Evolutionary conservation across 2,797 vertebrate genomes (phyloP).

Genomic region (Mareca strepera): DNA sequence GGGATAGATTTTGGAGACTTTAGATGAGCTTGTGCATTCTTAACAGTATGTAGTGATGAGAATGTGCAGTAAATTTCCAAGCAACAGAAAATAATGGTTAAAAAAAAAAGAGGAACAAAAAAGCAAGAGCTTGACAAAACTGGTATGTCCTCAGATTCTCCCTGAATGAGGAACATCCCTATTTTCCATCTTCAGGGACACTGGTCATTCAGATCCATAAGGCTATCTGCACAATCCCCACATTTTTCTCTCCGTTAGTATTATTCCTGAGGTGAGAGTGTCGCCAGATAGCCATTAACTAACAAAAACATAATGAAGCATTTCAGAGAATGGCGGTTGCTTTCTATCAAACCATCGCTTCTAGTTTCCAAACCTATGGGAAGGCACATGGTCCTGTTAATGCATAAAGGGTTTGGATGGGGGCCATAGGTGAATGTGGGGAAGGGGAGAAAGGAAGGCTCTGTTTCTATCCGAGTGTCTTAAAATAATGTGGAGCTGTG

Average conservation of each 20-base stretch:
- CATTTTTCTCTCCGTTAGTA: neutral
- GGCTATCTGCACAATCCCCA: neutral
- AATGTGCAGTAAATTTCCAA: neutral
- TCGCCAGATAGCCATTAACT: neutral
- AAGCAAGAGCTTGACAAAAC: neutral
- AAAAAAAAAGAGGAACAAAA: neutral
- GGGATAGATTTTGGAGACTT: neutral
- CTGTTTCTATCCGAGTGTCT: neutral
- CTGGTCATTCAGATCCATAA: neutral
- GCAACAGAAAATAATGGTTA: neutral
- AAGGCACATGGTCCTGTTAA: neutral
- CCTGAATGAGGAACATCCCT: neutral
- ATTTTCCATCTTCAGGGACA: neutral
- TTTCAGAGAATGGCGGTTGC: neutral
- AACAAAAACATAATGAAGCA: neutral
- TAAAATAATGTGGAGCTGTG: neutral
- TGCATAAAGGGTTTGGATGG: neutral
- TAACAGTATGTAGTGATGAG: neutral
- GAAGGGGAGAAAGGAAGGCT: neutral
- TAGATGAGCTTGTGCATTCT: neutral
- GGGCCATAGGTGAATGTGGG: neutral
- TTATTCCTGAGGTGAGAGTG: neutral
- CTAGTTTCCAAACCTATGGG: neutral
- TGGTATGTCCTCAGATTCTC: neutral
- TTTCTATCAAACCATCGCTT: neutral